Percentiles rank a stretch among this genome's conserved stretches.
Conservation (phyloP, 92 coral and sea anemone genomes). For the Zoanthus sociatus region DNA sequence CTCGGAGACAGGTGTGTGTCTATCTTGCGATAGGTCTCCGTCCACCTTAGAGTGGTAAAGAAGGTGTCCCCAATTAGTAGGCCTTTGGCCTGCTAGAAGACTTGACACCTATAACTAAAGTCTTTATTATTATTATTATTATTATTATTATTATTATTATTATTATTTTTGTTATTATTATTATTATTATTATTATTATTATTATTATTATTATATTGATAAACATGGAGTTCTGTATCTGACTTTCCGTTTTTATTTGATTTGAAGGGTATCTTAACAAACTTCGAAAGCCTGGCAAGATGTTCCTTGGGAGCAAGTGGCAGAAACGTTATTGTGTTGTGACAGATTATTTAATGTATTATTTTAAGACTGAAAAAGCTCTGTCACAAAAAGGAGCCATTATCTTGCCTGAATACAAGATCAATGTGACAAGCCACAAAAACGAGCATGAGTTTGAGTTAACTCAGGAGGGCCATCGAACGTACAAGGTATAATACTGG, state of each 20-base stretch:
- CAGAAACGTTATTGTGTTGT: conserved; percentile 91
- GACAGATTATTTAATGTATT: conserved; percentile 79
- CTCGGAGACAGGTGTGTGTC: too few species aligned
- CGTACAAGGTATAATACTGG: conserved; percentile 68
- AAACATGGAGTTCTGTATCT: neutral
- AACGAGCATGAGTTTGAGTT: conserved; percentile 67
- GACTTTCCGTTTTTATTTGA: neutral
- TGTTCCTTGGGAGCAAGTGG: conserved; percentile 73
- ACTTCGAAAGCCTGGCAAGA: conserved; percentile 77
- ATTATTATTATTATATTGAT: too few species aligned
- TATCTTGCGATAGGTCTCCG: too few species aligned
- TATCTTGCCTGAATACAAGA: conserved; percentile 79
- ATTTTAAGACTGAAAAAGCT: conserved; percentile 70
- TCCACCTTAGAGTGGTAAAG: too few species aligned
- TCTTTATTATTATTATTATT: too few species aligned
- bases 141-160: too few species aligned
- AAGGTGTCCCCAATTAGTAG: too few species aligned
- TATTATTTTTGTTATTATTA: too few species aligned
- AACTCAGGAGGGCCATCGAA: conserved; percentile 62
- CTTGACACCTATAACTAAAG: too few species aligned
- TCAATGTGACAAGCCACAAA: conserved; percentile 47
- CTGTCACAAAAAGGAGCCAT: conserved; percentile 80
- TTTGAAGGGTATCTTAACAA: conserved; percentile 76
- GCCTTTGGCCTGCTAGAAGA: too few species aligned
- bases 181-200: too few species aligned